A percentile compares a stretch with the other conserved stretches of the same genome.
phyloP scores from a whole-genome alignment of 2,797 vertebrate genomes.

The Lagorchestes hirsutus region DNA sequence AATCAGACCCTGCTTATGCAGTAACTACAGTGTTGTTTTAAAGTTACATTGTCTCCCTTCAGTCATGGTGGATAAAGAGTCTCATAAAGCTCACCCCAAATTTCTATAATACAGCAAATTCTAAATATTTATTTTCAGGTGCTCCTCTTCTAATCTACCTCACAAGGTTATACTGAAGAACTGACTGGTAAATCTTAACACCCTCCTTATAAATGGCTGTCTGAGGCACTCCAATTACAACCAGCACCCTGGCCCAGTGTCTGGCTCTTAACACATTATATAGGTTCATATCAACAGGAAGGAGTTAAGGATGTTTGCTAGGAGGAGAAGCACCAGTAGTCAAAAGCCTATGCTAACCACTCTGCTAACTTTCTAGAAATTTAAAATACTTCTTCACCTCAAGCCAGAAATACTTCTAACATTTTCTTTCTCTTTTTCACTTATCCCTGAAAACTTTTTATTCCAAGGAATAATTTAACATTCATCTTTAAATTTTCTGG shows the following conservation, averaged over 20 bases:
- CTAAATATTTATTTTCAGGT: not conserved
- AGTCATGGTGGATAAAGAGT: not conserved
- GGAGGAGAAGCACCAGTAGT: not conserved
- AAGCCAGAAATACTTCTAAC: not conserved
- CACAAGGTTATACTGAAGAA: not conserved
- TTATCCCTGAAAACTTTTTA: not conserved
- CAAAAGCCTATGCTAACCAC: not conserved
- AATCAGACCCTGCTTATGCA: not conserved
- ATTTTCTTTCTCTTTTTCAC: not conserved
- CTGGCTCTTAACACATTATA: not conserved
- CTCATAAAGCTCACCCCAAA: not conserved
- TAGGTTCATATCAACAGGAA: not conserved
- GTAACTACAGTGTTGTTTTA: too few relatives aligned
- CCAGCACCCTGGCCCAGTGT: not conserved
- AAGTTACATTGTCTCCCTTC: not conserved
- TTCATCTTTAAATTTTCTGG: slow-evolving; percentile 34
- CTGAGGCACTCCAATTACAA: not conserved
- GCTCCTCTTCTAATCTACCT: not conserved
- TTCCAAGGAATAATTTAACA: not conserved
- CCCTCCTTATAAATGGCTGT: not conserved
- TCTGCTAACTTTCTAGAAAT: not conserved
- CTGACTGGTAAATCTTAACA: not conserved
- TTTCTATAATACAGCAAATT: not conserved
- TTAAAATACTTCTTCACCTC: not conserved
- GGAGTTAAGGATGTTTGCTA: not conserved